Evolutionary conservation across 2,113 vertebrate species (phyloP).

Genomic region (Pseudonaja textilis): DNA sequence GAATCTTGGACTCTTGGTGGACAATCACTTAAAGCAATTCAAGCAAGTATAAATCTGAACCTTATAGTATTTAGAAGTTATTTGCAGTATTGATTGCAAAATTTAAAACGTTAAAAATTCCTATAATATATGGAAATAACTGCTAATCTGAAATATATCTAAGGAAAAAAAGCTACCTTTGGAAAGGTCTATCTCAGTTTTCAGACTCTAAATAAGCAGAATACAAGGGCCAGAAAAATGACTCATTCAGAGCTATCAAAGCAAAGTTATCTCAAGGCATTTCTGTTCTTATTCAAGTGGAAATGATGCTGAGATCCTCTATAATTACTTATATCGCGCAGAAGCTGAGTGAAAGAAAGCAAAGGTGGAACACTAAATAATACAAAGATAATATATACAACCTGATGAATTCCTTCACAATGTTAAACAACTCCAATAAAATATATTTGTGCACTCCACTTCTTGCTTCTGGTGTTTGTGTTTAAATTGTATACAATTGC

Average conservation of each 20-base stretch:
- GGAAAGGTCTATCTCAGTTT: no score
- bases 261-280: neutral
- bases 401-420: neutral
- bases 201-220: neutral
- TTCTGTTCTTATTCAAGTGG: neutral
- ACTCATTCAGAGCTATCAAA: neutral
- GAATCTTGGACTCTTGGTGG: no score
- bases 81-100: conserved; percentile 25
- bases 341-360: neutral
- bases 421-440: neutral
- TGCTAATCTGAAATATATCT: conserved; percentile 31
- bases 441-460: neutral
- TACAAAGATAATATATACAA: no score
- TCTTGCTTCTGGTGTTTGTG: neutral
- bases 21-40: neutral
- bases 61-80: neutral
- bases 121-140: conserved; percentile 48
- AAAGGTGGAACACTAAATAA: neutral
- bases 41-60: neutral
- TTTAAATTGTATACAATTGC: neutral
- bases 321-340: neutral
- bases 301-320: neutral
- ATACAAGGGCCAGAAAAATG: neutral
- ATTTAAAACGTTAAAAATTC: conserved; percentile 36
- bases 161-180: neutral